Conservation (phyloP, 2,113 vertebrate species). For the Tachysurus vachellii region DNA sequence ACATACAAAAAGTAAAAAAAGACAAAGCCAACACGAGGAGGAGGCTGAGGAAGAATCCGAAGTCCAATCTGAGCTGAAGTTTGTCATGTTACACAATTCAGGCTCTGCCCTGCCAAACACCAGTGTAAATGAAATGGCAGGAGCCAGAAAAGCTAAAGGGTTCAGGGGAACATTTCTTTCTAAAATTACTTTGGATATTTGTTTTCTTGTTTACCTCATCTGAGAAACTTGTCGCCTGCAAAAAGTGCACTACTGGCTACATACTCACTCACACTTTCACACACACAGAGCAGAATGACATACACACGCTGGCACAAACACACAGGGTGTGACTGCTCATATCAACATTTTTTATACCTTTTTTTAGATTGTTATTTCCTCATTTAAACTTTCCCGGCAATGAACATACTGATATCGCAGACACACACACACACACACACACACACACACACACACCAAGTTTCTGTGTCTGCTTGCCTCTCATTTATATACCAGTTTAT, state of each 20-base stretch:
- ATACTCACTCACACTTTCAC: slow-evolving; percentile 16
- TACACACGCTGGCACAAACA: slow-evolving; percentile 26
- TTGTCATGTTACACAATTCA: slow-evolving; percentile 28
- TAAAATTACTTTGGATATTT: slow-evolving; percentile 34
- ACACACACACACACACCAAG: neutral
- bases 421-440: slow-evolving; percentile 8
- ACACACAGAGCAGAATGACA: slow-evolving; percentile 3
- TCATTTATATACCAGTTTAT: neutral
- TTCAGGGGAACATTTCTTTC: slow-evolving; percentile 9
- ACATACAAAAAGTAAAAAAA: slow-evolving; percentile 20
- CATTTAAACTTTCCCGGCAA: neutral
- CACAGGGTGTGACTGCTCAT: slow-evolving; percentile 17
- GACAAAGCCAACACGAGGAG: neutral
- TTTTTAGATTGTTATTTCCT: slow-evolving; percentile 24
- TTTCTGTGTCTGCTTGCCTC: neutral
- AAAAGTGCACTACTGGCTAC: slow-evolving; percentile 21
- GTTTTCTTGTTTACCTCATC: slow-evolving; percentile 38
- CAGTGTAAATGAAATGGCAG: slow-evolving; percentile 23
- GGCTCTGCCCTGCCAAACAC: neutral
- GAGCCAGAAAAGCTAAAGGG: slow-evolving; percentile 27
- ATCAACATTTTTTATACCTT: neutral
- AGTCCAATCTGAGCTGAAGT: slow-evolving; percentile 20
- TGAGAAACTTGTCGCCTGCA: neutral
- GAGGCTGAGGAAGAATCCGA: neutral
- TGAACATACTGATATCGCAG: neutral